Conservation (phyloP, 30 jellyfish, hydroid and myxozoan genomes). For the Chrysaora quinquecirrha region DNA sequence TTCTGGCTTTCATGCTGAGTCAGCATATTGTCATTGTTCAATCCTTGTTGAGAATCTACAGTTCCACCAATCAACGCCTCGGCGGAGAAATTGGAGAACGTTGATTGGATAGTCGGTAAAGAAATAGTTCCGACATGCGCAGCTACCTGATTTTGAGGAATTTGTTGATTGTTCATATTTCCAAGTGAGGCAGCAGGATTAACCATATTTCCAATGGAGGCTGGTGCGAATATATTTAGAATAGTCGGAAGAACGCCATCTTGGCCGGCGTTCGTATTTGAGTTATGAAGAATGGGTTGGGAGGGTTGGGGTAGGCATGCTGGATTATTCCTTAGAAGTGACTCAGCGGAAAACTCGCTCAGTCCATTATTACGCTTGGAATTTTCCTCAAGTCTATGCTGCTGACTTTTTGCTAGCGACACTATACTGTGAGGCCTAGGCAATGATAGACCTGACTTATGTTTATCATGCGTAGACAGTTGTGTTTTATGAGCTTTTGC, state of each 20-base stretch:
- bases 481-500: background rate
- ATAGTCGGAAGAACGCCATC: slow-evolving; percentile 83
- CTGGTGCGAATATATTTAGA: slow-evolving; percentile 94
- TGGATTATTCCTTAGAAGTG: slow-evolving; percentile 32
- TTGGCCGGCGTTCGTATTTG: slow-evolving; percentile 15
- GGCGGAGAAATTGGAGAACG: slow-evolving; percentile 92
- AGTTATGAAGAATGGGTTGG: background rate
- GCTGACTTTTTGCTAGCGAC: slow-evolving; percentile 51
- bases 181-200: slow-evolving; percentile 7
- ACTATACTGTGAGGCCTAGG: slow-evolving; percentile 67
- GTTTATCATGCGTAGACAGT: background rate
- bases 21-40: slow-evolving; percentile 30
- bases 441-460: background rate
- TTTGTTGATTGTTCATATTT: slow-evolving; percentile 5
- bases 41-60: slow-evolving; percentile 42
- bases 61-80: slow-evolving; percentile 77
- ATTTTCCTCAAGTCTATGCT: background rate
- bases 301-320: background rate
- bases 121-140: slow-evolving; percentile 11
- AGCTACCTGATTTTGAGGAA: background rate
- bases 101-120: slow-evolving; percentile 72
- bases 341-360: slow-evolving; percentile 63
- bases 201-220: slow-evolving; percentile 75
- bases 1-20: slow-evolving; percentile 71
- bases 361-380: slow-evolving; percentile 10